Evolutionary conservation across 2,888 invertebrate genomes (phyloP).

Genomic region (Clistopyga incitator): DNA sequence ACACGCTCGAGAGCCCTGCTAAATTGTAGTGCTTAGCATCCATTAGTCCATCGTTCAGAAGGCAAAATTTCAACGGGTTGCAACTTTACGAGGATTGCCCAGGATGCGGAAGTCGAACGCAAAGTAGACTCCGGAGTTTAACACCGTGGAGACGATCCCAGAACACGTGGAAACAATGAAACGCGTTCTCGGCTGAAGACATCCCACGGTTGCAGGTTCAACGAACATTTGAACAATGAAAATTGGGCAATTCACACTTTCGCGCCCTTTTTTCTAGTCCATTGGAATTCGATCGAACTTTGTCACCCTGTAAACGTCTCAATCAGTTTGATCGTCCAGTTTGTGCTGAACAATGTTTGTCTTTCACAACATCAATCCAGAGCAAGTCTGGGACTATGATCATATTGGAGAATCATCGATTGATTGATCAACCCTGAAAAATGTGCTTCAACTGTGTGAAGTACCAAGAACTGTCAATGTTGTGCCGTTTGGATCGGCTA

Average conservation of each 20-base stretch:
- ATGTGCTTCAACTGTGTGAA: no score
- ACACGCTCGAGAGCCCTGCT: constrained; percentile 65
- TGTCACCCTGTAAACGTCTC: no score
- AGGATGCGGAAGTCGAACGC: constrained; percentile 20
- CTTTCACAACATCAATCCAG: no score
- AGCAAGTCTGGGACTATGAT: no score
- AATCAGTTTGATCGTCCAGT: not conserved
- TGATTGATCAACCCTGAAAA: no score
- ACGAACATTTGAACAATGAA: not conserved
- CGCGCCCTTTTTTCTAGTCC: not conserved
- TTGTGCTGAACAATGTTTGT: not conserved
- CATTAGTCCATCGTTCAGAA: constrained; percentile 70
- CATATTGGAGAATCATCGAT: no score
- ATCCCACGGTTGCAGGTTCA: not conserved
- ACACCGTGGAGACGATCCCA: constrained; percentile 4
- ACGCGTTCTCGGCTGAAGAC: not conserved
- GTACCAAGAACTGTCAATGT: no score
- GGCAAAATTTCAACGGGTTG: constrained; percentile 58
- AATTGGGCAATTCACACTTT: not conserved
- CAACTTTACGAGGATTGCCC: not conserved
- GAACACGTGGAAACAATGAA: not conserved
- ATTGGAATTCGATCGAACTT: not conserved
- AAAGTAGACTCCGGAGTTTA: constrained; percentile 18
- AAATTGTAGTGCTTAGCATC: constrained; percentile 71
- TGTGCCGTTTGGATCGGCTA: no score